phyloP scores from a whole-genome alignment of 2,797 vertebrate genomes.

The Halcyon smyrnensis region DNA sequence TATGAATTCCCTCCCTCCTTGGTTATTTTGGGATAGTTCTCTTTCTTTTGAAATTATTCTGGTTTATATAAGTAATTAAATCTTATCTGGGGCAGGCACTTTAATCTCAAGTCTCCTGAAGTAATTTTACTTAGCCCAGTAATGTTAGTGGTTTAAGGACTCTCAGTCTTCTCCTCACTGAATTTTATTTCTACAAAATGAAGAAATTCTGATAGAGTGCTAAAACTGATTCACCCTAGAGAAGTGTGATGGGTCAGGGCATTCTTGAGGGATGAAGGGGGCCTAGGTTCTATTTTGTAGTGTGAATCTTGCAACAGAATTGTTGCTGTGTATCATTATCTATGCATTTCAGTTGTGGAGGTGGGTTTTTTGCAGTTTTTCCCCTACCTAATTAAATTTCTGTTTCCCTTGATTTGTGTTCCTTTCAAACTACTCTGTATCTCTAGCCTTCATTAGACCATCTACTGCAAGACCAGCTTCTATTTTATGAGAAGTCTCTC shows the following conservation, averaged over 20 bases:
- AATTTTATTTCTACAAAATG: background rate
- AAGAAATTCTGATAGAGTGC: background rate
- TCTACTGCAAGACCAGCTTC: background rate
- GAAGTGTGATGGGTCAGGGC: background rate
- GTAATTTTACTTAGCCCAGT: conserved; percentile 34
- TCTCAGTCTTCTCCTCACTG: background rate
- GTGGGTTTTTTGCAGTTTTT: background rate
- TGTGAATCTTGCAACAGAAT: background rate
- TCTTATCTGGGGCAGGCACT: conserved; percentile 26
- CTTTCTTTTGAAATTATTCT: conserved; percentile 3
- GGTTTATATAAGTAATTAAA: conserved; percentile 48
- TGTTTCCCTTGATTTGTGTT: background rate
- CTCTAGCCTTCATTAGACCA: background rate
- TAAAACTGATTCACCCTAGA: background rate
- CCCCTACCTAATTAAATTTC: background rate
- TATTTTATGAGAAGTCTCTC: background rate
- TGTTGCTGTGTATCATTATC: background rate
- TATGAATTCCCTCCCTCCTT: background rate
- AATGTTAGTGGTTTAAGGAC: conserved; percentile 46
- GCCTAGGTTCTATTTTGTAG: background rate
- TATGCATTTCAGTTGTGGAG: background rate
- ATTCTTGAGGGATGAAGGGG: background rate
- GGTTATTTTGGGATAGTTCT: background rate
- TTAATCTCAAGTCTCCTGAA: conserved; percentile 17
- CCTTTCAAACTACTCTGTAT: background rate